Evolutionary conservation across 2,888 invertebrate species (phyloP).

Genomic region (Drosophila kanekoi): DNA sequence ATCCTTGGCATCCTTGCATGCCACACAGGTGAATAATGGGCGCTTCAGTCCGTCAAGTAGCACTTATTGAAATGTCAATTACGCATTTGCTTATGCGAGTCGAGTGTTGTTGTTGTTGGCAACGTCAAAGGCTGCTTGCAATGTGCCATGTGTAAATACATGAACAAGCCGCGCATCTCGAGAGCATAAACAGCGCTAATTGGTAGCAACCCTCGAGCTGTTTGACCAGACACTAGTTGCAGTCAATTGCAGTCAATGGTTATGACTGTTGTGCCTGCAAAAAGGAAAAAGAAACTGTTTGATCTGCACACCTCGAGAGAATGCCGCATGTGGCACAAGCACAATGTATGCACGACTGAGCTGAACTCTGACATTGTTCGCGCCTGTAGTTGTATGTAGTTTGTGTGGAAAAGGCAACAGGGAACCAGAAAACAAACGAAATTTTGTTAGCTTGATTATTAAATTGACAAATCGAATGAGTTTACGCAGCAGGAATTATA

Average conservation of each 20-base stretch:
- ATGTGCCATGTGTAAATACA: conserved; percentile 8
- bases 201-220: not conserved
- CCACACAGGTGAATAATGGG: conserved; percentile 6
- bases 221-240: conserved; percentile 4
- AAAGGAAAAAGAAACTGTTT: not conserved
- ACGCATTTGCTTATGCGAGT: conserved; percentile 56
- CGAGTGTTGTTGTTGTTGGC: conserved; percentile 14
- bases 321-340: conserved; percentile 5
- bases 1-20: conserved; percentile 3
- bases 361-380: conserved; percentile 1
- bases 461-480: not conserved
- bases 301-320: not conserved
- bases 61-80: conserved; percentile 70
- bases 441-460: not conserved
- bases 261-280: not conserved
- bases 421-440: not conserved
- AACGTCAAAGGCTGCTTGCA: conserved; percentile 27
- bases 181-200: conserved; percentile 8
- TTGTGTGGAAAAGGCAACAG: too few relatives aligned
- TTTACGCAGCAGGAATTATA: not conserved
- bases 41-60: conserved; percentile 46
- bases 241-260: not conserved
- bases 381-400: not conserved
- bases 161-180: conserved; percentile 13
- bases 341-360: conserved; percentile 1